These are phyloP conservation scores for Ricordea florida DNA, from an alignment of 92 coral and sea anemone species.

Conservation along the genomic window DNA sequence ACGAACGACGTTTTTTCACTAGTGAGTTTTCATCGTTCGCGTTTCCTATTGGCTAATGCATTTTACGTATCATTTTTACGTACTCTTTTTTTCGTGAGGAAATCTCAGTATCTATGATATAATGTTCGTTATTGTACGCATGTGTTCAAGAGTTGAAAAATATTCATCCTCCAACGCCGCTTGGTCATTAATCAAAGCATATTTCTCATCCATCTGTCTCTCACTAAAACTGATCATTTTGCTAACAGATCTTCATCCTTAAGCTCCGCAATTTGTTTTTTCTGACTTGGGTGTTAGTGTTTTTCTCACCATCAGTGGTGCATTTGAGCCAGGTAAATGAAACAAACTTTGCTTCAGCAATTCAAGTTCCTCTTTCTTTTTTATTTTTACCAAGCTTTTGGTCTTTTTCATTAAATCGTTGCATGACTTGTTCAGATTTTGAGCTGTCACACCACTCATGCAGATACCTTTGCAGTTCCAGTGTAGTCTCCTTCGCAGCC, in stretches of 20 bases:
- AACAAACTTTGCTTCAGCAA: constrained; percentile 39
- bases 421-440: constrained; percentile 32
- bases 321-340: constrained; percentile 51
- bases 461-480: constrained; percentile 6
- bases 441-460: constrained; percentile 21
- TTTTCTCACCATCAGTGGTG: constrained; percentile 46
- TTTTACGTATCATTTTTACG: too few species aligned
- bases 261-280: constrained; percentile 34
- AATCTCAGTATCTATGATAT: too few species aligned
- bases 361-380: constrained; percentile 36
- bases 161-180: constrained; percentile 43
- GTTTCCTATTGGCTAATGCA: too few species aligned
- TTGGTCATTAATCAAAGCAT: constrained; percentile 43
- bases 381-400: constrained; percentile 5
- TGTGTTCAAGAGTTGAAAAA: constrained; percentile 52
- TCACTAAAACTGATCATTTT: constrained; percentile 36
- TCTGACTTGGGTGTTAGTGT: constrained; percentile 40
- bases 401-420: constrained; percentile 28
- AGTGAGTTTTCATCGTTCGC: too few species aligned
- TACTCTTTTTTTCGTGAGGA: too few species aligned
- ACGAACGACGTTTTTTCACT: too few species aligned
- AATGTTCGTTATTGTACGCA: constrained; percentile 30
- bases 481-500: too few species aligned
- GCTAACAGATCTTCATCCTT: constrained; percentile 51
- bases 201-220: constrained; percentile 35